These are phyloP conservation scores for Harpagoxenus sublaevis DNA, from an alignment of 2,888 invertebrate species.

Conservation along the genomic window DNA sequence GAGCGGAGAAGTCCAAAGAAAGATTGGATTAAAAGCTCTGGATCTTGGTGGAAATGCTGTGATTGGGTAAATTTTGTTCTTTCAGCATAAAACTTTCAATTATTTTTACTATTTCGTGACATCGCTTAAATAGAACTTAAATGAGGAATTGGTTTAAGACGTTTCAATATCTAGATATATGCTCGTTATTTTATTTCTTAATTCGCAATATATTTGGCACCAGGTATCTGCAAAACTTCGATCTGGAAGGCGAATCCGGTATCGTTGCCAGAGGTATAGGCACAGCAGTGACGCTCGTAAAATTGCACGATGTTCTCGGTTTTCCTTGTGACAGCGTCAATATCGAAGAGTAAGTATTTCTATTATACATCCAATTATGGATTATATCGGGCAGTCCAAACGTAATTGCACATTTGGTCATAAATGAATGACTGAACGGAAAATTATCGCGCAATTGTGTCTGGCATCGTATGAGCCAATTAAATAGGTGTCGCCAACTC, in stretches of 20 bases:
- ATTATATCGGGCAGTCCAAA: slow-evolving; percentile 16
- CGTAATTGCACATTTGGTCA: not conserved
- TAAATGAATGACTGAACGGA: slow-evolving; percentile 19
- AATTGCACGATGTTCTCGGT: slow-evolving; percentile 87
- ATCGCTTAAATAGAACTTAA: not conserved
- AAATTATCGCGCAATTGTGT: slow-evolving; percentile 33
- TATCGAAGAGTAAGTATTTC: slow-evolving; percentile 89
- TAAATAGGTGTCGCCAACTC: slow-evolving; percentile 30
- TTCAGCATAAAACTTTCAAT: not conserved
- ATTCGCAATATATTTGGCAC: slow-evolving; percentile 60
- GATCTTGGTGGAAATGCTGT: slow-evolving; percentile 98
- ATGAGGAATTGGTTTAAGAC: not conserved
- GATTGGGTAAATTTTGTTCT: slow-evolving; percentile 89
- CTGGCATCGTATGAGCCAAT: slow-evolving; percentile 36
- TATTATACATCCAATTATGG: not conserved
- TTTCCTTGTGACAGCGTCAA: slow-evolving; percentile 83
- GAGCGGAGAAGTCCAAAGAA: slow-evolving; percentile 97
- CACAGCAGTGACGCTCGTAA: slow-evolving; percentile 93
- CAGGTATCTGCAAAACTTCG: slow-evolving; percentile 96
- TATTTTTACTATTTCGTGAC: not conserved
- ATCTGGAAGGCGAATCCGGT: slow-evolving; percentile 98
- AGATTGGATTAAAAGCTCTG: slow-evolving; percentile 96
- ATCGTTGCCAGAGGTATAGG: slow-evolving; percentile 98
- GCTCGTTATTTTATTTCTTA: slow-evolving; percentile 25
- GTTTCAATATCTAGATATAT: not conserved